These are phyloP conservation scores for Lamprotornis superbus DNA, from an alignment of 2,113 vertebrate genomes.

Conservation along the genomic window DNA sequence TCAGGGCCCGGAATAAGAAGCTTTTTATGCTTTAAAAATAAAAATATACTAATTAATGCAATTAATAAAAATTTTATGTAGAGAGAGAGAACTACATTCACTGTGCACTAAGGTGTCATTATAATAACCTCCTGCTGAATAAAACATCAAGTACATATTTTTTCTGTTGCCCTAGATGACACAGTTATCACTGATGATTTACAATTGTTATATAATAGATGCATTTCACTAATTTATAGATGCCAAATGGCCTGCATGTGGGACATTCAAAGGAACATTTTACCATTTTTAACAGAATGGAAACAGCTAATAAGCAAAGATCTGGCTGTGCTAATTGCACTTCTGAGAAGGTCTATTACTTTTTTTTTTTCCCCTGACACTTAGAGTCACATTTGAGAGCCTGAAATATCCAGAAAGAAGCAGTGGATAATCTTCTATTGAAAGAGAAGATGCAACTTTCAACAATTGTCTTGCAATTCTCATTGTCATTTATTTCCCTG, in stretches of 20 bases:
- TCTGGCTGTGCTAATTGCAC: not conserved
- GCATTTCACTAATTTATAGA: constrained; percentile 16
- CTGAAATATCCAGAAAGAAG: not conserved
- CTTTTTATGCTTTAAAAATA: constrained; percentile 28
- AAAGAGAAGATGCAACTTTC: not conserved
- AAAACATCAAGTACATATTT: constrained; percentile 37
- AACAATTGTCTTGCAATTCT: not conserved
- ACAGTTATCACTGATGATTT: not conserved
- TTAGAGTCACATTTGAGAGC: not conserved
- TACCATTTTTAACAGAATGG: not conserved
- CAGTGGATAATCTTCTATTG: accelerated
- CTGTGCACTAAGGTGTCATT: not conserved
- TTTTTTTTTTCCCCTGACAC: accelerated
- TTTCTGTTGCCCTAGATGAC: constrained; percentile 4
- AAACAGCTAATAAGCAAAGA: not conserved
- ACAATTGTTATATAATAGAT: not conserved
- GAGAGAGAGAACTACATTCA: not conserved
- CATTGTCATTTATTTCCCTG: not conserved
- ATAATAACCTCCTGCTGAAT: constrained; percentile 40
- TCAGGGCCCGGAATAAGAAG: not conserved
- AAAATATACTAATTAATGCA: constrained; percentile 44
- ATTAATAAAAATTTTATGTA: constrained; percentile 34
- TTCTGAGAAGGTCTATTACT: not conserved
- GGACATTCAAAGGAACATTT: not conserved
- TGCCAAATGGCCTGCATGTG: not conserved